Evolutionary conservation across 1,140 invertebrate genomes (phyloP).

Genomic region (Eupeodes corollae): DNA sequence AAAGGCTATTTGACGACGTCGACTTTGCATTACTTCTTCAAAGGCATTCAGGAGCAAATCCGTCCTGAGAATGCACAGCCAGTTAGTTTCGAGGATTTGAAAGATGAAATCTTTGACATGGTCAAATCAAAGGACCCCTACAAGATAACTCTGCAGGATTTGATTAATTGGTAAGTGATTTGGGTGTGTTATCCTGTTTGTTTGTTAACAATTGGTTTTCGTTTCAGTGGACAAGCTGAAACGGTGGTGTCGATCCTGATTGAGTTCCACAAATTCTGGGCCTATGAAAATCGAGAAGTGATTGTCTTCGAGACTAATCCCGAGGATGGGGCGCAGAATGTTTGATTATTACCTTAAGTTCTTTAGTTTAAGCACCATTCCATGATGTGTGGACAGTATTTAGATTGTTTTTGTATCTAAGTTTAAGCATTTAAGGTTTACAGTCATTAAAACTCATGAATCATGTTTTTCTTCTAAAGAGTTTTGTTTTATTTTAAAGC

Average conservation of each 20-base stretch:
- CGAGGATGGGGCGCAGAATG: too few species aligned
- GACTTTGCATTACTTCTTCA: slow-evolving; percentile 86
- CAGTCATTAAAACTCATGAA: too few species aligned
- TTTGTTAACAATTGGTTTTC: not conserved
- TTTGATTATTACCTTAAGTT: too few species aligned
- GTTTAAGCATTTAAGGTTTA: too few species aligned
- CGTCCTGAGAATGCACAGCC: slow-evolving; percentile 69
- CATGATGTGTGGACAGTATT: too few species aligned
- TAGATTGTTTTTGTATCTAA: too few species aligned
- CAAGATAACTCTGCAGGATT: slow-evolving; percentile 79
- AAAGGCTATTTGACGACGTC: slow-evolving; percentile 82
- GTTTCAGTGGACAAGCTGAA: slow-evolving; percentile 73
- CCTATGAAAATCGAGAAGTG: slow-evolving; percentile 83
- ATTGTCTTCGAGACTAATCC: too few species aligned
- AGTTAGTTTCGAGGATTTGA: slow-evolving; percentile 86
- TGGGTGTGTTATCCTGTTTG: too few species aligned
- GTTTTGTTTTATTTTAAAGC: too few species aligned
- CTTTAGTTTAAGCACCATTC: too few species aligned
- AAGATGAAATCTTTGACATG: slow-evolving; percentile 98
- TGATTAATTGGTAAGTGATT: slow-evolving; percentile 40
- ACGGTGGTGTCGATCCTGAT: slow-evolving; percentile 89
- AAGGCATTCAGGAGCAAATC: slow-evolving; percentile 87
- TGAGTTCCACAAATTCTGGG: slow-evolving; percentile 94
- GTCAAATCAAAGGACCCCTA: slow-evolving; percentile 75
- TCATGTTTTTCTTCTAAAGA: too few species aligned